Evolutionary conservation across 2,113 vertebrate species (phyloP).

Genomic region (Equus quagga): DNA sequence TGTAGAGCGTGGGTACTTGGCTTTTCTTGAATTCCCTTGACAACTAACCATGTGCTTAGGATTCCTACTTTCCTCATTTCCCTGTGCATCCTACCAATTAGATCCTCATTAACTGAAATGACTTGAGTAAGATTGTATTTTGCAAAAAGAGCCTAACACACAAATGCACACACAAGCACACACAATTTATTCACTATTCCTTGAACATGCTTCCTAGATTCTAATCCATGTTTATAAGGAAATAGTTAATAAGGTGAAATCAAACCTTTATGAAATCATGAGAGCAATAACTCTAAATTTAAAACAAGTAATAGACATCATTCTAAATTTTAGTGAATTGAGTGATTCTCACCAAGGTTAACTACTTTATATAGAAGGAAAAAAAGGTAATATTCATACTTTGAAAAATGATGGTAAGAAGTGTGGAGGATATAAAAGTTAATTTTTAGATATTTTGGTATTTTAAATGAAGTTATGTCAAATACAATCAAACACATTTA

Average conservation of each 20-base stretch:
- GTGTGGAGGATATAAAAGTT: neutral
- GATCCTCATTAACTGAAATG: neutral
- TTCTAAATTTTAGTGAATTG: neutral
- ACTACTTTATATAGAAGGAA: neutral
- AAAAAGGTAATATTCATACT: neutral
- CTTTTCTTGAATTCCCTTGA: neutral
- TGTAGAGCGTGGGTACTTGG: neutral
- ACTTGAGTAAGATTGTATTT: neutral
- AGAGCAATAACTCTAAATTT: neutral
- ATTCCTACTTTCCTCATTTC: neutral
- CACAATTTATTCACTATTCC: neutral
- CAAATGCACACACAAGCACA: neutral
- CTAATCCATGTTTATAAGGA: neutral
- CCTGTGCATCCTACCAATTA: neutral
- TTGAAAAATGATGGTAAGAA: neutral
- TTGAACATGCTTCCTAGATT: neutral
- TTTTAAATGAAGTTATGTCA: neutral
- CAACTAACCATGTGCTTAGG: neutral
- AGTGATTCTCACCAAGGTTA: neutral
- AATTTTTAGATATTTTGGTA: conserved; percentile 1
- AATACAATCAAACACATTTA: neutral
- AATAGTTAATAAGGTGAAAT: neutral
- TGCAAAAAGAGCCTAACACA: neutral
- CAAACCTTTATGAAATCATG: conserved; percentile 5
- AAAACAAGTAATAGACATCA: neutral